Percentiles rank a stretch among this genome's conserved stretches.
These are phyloP conservation scores for Merops nubicus DNA, from an alignment of 2,113 vertebrate species.

Conservation along the genomic window DNA sequence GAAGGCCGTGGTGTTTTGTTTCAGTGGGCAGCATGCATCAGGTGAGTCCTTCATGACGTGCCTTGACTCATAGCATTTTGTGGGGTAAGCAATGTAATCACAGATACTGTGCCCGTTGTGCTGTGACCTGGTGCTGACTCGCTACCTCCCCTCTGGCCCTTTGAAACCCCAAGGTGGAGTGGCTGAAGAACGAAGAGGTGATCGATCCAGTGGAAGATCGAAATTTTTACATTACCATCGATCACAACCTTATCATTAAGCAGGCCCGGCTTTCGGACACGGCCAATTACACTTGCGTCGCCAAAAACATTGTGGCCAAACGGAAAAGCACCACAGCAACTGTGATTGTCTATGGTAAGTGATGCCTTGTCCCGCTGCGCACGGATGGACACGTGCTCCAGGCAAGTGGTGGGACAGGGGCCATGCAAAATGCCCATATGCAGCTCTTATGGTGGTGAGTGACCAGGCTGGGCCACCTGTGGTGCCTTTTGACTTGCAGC, in stretches of 20 bases:
- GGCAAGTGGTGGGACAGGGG: not conserved
- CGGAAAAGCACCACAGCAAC: constrained; percentile 91
- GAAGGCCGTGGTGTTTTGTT: constrained; percentile 5
- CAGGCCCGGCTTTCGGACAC: constrained; percentile 95
- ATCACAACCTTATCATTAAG: constrained; percentile 97
- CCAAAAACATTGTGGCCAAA: constrained; percentile 95
- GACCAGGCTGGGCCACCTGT: not conserved
- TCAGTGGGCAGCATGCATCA: not conserved
- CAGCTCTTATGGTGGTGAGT: fast-evolving
- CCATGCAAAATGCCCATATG: no score
- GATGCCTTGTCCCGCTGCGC: not conserved
- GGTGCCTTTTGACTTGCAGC: not conserved
- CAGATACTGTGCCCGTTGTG: not conserved
- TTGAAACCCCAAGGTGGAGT: constrained; percentile 85
- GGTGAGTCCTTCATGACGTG: fast-evolving
- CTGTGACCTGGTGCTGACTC: not conserved
- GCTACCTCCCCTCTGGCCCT: not conserved
- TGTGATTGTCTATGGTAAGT: constrained; percentile 92
- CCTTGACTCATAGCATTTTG: fast-evolving
- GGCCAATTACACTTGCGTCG: constrained; percentile 94
- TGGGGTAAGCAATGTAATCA: not conserved
- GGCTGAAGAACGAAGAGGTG: constrained; percentile 93
- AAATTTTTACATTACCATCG: constrained; percentile 96
- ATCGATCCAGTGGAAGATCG: constrained; percentile 92
- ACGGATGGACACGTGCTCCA: fast-evolving